These are phyloP conservation scores for Musca domestica DNA, from an alignment of 1,140 invertebrate species.

Conservation along the genomic window DNA sequence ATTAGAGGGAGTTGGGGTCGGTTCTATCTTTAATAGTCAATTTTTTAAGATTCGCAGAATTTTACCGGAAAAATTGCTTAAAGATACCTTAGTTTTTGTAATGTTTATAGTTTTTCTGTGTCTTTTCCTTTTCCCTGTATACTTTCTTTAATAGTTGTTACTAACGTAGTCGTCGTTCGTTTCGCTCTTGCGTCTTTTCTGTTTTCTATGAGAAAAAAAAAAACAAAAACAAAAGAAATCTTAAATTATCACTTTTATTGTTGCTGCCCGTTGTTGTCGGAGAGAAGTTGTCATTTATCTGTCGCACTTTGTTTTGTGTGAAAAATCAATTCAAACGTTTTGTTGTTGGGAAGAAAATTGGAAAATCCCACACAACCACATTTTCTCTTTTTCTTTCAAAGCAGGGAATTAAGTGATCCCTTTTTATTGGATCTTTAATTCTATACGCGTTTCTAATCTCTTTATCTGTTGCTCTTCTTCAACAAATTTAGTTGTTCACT, in stretches of 20 bases:
- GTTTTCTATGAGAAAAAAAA: neutral
- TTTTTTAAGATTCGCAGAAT: slow-evolving; percentile 7
- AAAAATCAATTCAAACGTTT: slow-evolving; percentile 22
- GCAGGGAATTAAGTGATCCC: neutral
- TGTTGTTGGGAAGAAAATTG: neutral
- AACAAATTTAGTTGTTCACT: slow-evolving; percentile 1
- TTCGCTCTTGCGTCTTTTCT: slow-evolving; percentile 11
- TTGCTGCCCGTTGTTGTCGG: no score
- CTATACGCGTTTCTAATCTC: neutral
- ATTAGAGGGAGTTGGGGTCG: neutral
- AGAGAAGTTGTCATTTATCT: neutral
- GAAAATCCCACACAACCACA: slow-evolving; percentile 19
- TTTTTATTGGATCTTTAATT: no score
- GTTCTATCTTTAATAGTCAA: neutral
- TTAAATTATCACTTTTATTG: neutral
- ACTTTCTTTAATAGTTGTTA: neutral
- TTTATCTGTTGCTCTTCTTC: neutral
- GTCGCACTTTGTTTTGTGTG: slow-evolving; percentile 5
- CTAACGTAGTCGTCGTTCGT: slow-evolving; percentile 11
- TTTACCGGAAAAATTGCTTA: slow-evolving; percentile 11
- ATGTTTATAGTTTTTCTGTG: neutral
- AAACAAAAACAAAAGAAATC: slow-evolving; percentile 11
- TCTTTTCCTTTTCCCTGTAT: slow-evolving; percentile 1
- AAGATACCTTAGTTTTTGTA: slow-evolving; percentile 6
- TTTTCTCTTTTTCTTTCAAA: slow-evolving; percentile 16